A percentile compares a stretch with the other conserved stretches of the same genome.
Evolutionary conservation across 2,888 invertebrate genomes (phyloP).

Genomic region (Oxyteleia sp.): DNA sequence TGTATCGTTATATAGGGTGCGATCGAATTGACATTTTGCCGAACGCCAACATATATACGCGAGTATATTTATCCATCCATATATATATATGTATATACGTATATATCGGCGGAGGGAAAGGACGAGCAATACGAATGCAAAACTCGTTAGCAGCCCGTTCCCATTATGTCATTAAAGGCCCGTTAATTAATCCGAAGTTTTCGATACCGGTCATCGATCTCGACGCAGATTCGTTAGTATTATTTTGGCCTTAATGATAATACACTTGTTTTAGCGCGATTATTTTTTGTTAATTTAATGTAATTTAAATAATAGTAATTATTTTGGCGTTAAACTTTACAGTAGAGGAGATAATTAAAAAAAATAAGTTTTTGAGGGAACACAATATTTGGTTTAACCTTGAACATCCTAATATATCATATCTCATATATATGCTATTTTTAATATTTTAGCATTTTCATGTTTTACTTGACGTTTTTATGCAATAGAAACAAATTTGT

Average conservation of each 20-base stretch:
- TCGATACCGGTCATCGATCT: constrained; percentile 32
- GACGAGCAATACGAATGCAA: constrained; percentile 28
- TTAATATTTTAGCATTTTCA: too few species aligned
- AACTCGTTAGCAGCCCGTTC: constrained; percentile 49
- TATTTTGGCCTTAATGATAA: constrained; percentile 19
- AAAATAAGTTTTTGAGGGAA: too few species aligned
- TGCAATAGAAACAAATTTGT: too few species aligned
- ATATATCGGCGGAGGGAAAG: background rate
- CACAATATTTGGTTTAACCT: too few species aligned
- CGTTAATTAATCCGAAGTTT: constrained; percentile 52
- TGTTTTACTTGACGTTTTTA: too few species aligned
- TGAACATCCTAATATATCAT: too few species aligned
- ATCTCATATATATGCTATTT: too few species aligned
- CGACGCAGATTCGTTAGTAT: constrained; percentile 26
- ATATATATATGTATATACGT: background rate
- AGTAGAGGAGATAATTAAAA: too few species aligned
- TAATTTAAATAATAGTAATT: too few species aligned
- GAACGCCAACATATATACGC: background rate
- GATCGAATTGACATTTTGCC: constrained; percentile 42
- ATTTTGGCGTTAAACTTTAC: too few species aligned
- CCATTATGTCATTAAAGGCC: constrained; percentile 43
- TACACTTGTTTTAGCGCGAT: background rate
- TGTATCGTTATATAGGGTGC: constrained; percentile 24
- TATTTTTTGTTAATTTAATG: background rate
- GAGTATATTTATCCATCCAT: background rate